phyloP scores from a whole-genome alignment of 2,113 vertebrate genomes.

The Psittacus erithacus region DNA sequence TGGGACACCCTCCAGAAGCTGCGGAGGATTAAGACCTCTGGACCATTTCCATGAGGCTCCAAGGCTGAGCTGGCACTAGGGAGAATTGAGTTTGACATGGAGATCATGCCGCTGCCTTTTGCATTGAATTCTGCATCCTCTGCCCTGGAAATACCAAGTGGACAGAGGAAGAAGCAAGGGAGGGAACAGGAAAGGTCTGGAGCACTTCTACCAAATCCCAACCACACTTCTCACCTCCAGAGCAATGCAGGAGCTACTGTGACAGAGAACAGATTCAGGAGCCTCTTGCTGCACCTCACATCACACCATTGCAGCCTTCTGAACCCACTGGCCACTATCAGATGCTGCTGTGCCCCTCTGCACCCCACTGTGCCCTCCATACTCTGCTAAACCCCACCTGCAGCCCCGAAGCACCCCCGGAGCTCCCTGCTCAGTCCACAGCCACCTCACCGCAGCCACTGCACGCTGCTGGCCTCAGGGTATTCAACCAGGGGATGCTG shows the following conservation, averaged over 20 bases:
- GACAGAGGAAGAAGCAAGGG: not conserved
- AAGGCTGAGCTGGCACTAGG: not conserved
- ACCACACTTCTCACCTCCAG: rapidly evolving
- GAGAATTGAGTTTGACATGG: slow-evolving; percentile 51
- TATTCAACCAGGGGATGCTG: not conserved
- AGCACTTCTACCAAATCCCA: not conserved
- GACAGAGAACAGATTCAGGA: not conserved
- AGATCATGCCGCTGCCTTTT: not conserved
- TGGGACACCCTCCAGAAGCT: not conserved
- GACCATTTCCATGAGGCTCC: slow-evolving; percentile 18
- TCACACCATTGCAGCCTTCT: not conserved
- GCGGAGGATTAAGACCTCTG: slow-evolving; percentile 38
- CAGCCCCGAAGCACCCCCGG: not conserved
- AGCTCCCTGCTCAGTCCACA: not conserved
- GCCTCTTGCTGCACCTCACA: not conserved
- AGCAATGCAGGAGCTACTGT: not conserved
- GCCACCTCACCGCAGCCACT: not conserved
- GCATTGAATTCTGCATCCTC: not conserved
- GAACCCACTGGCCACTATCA: not conserved
- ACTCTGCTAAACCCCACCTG: not conserved
- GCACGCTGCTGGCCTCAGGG: not conserved
- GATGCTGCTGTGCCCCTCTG: not conserved
- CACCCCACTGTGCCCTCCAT: not conserved
- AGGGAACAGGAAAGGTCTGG: not conserved
- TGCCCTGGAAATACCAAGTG: not conserved